Evolutionary conservation across 2,888 invertebrate species (phyloP), one percentile per base, ranked within the genome.

Genomic region (Anagyrus pseudococci): DNA sequence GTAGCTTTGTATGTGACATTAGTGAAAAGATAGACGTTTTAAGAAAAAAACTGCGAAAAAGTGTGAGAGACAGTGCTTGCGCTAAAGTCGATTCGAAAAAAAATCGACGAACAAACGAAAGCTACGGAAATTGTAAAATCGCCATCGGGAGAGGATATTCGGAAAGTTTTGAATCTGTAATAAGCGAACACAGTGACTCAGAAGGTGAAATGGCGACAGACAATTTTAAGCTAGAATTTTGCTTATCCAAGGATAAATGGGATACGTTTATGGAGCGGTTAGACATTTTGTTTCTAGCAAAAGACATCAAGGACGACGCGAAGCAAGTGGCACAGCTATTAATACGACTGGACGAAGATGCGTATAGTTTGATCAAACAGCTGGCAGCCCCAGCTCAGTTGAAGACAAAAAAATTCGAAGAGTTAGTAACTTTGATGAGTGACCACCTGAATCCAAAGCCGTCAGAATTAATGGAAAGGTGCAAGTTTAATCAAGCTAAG

Each of bases 391-490:
- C 52, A 23, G 44, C 6, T 26, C 25, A 52, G 52, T 4, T 43
- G 2, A 19, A 3, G 43, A 23, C 22, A 2, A 52, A 37, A 41
- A 44, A 23, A 2, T 59, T 25, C 29, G 26, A 3, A 4, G 59
- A 59, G 2, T 25, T 59, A 17, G 55, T 67, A 22, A 37, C 65
- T 26, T 2, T 64, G 10, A 54, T 70, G 49, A 26, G 46, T 1
- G 41, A 68, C 4, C 69, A 68, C 41, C 55, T 64, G 15, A 50
- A 56, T 13, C 68, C 68, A 15, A 58, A 58, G 44, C 55, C 62
- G 4, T 60, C 64, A 8, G 65, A 63, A 48, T 33, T 59, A 6
- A 68, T 68, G 62, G 68, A 67, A 44, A 54, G 67, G 40, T 65
- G 54, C 20, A 59, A 44, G 13, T 68, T 69, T 20, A 37, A 69